These are phyloP conservation scores for Anthophora plumipes DNA, from an alignment of 2,888 invertebrate species.

Conservation along the genomic window DNA sequence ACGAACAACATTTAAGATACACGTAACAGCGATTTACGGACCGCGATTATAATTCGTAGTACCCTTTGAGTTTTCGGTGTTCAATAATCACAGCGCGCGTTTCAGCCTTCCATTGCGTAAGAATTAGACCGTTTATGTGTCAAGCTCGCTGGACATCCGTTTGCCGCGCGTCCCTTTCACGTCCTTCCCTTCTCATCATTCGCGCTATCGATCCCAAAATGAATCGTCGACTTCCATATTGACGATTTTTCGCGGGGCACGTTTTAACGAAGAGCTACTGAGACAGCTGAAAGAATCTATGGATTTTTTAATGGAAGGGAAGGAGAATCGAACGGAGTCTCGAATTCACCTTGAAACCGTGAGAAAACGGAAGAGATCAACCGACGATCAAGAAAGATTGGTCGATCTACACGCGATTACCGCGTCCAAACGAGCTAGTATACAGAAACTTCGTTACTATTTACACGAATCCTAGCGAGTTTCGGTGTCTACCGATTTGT, in stretches of 20 bases:
- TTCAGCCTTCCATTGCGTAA: conserved; percentile 78
- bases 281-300: background rate
- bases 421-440: conserved; percentile 41
- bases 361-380: conserved; percentile 16
- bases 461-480: conserved; percentile 57
- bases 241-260: too few relatives aligned
- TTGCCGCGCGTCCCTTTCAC: background rate
- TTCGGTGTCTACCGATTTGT: conserved; percentile 57
- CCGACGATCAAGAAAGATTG: background rate
- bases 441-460: conserved; percentile 52
- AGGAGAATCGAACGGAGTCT: background rate
- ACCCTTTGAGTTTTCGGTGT: conserved; percentile 80
- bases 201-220: background rate
- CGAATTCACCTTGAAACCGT: background rate
- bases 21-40: conserved; percentile 65
- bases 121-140: conserved; percentile 69
- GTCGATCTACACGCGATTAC: conserved; percentile 6
- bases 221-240: too few relatives aligned
- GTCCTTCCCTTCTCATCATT: background rate
- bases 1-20: conserved; percentile 64
- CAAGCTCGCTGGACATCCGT: conserved; percentile 38
- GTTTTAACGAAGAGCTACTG: background rate
- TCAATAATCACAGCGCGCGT: conserved; percentile 81
- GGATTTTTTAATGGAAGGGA: background rate
- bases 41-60: conserved; percentile 75